phyloP scores from a whole-genome alignment of 2,888 invertebrate species.

The Uloborus plumipes region DNA sequence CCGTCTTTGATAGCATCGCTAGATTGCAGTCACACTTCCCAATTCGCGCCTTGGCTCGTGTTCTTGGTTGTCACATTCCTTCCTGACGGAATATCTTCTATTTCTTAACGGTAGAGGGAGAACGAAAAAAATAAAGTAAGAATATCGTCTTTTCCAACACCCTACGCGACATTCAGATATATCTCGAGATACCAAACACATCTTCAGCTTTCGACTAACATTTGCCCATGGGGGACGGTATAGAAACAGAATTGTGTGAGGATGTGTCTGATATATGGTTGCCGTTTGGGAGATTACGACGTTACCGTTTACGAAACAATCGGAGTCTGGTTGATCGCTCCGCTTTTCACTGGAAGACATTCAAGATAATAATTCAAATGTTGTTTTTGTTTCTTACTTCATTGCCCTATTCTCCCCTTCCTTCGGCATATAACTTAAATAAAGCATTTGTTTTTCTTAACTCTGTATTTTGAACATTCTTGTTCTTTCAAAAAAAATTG shows the following conservation, averaged over 20 bases:
- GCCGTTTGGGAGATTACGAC: too few relatives aligned
- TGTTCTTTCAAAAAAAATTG: too few relatives aligned
- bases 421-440: too few relatives aligned
- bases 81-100: conserved; percentile 17
- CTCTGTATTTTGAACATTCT: too few relatives aligned
- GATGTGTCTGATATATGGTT: too few relatives aligned
- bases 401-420: too few relatives aligned
- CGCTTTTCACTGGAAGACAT: too few relatives aligned
- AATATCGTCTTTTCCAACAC: conserved; percentile 37
- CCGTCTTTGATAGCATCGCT: conserved; percentile 50
- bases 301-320: too few relatives aligned
- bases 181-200: conserved; percentile 42
- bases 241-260: conserved; percentile 20
- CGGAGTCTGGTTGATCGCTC: too few relatives aligned
- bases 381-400: too few relatives aligned
- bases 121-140: conserved; percentile 1
- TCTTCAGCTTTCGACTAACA: conserved; percentile 35
- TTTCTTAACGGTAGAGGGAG: conserved; percentile 23
- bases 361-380: too few relatives aligned
- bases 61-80: conserved; percentile 37
- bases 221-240: conserved; percentile 23
- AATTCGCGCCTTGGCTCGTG: conserved; percentile 25
- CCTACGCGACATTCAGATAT: conserved; percentile 35
- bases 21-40: conserved; percentile 44
- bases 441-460: too few relatives aligned